Evolutionary conservation across 2,113 vertebrate genomes (phyloP), one percentile per base, ranked within the genome.

Genomic region (Rhodinocichla rosea): DNA sequence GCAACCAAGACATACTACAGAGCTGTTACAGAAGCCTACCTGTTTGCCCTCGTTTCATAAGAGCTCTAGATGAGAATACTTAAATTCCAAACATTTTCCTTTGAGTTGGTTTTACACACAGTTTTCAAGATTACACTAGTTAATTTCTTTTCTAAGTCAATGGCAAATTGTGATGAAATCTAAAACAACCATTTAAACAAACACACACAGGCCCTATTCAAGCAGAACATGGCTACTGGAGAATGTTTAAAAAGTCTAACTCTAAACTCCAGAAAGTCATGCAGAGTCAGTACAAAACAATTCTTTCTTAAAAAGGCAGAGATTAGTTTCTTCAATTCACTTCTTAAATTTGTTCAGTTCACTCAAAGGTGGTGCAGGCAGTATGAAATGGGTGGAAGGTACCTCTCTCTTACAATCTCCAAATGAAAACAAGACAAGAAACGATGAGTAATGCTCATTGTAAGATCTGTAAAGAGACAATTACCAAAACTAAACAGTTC

Each of bases 391-490:
- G 2, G 23, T 13, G 32, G 7, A 42, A 84, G 33, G 10, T 40
- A 40, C 32, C 70, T 56, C 71, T 82, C 32, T 80, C 19, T 57
- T 74, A 71, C 27, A 81, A 18, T 53, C 64, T 84, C n/a, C 26
- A n/a, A 56, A 47, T 18, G 44, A 59, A 83, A 94, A 80, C 67
- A 85, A 63, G 55, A 57, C 33, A 55, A 80, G 56, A 44, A 47
- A 91, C 10, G 32, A 87, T 42, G 44, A 92, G 35, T 57, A 94
- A 79, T 24, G 53, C 23, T 76, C n/a, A 20, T 63, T 62, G n/a
- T 56, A 62, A 73, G 81, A 91, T 56, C 49, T 71, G 53, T 32
- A 91, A 91, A 73, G 73, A 64, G 69, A 92, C 15, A 32, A 56
- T 42, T 56, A 75, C 45, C 83, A 42, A 87, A 95, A 92, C 0